Conservation (phyloP, 2,888 invertebrate species). For the Leptarthrus brevirostris region DNA sequence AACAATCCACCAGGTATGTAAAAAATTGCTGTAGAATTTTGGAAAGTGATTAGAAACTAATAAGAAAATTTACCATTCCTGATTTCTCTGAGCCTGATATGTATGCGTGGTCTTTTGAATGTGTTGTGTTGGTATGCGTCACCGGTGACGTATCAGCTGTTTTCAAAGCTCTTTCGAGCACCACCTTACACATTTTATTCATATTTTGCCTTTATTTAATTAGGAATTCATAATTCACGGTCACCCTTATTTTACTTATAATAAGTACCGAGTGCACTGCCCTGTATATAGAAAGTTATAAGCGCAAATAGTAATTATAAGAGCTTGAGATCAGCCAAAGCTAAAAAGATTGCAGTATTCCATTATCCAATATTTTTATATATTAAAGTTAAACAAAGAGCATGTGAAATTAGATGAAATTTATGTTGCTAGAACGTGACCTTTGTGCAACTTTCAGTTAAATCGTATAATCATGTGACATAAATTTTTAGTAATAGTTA, state of each 20-base stretch:
- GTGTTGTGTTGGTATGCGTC: slow-evolving; percentile 55
- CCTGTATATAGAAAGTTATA: no score
- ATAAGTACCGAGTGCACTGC: not conserved
- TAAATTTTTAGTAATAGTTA: no score
- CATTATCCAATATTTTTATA: no score
- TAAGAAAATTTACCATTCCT: slow-evolving; percentile 19
- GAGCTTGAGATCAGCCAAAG: no score
- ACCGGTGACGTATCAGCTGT: slow-evolving; percentile 59
- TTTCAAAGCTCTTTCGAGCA: slow-evolving; percentile 44
- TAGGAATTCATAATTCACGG: slow-evolving; percentile 28
- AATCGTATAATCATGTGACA: no score
- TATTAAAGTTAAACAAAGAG: no score
- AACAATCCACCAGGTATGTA: slow-evolving; percentile 17
- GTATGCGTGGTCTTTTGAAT: slow-evolving; percentile 28
- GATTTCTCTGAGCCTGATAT: slow-evolving; percentile 29
- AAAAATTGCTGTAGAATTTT: not conserved
- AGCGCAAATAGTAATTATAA: no score
- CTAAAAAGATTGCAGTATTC: no score
- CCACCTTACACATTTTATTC: slow-evolving; percentile 35
- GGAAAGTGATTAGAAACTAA: slow-evolving; percentile 13
- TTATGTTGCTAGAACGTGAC: no score
- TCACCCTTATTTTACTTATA: slow-evolving; percentile 33
- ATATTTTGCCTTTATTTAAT: slow-evolving; percentile 31
- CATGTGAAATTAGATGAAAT: no score
- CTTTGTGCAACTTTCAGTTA: no score